Conservation (phyloP, 2,797 vertebrate genomes). For the Peromyscus melanophrys region DNA sequence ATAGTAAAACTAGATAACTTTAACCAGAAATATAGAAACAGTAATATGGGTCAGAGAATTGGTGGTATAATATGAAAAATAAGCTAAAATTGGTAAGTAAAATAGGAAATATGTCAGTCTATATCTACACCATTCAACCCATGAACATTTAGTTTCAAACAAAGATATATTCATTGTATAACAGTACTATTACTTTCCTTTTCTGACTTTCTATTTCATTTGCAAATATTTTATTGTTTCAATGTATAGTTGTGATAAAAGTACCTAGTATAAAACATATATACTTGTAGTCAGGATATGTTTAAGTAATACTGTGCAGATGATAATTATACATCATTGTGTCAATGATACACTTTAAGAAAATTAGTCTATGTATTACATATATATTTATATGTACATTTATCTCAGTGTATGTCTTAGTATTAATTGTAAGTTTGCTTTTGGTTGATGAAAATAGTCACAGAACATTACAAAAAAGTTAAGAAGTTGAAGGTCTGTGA, state of each 20-base stretch:
- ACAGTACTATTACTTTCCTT: not conserved
- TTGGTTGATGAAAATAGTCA: not conserved
- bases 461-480: not conserved
- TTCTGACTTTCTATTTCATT: constrained; percentile 45
- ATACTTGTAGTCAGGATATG: not conserved
- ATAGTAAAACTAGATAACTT: not conserved
- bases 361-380: not conserved
- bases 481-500: not conserved
- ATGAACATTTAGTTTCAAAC: constrained; percentile 4
- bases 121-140: not conserved
- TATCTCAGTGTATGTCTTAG: not conserved
- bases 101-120: not conserved
- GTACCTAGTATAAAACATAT: not conserved
- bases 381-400: not conserved
- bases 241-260: constrained; percentile 23
- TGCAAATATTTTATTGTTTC: constrained; percentile 32
- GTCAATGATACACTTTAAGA: not conserved
- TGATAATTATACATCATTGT: not conserved
- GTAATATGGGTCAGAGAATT: not conserved
- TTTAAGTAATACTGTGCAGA: constrained; percentile 24
- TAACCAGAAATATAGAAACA: not conserved
- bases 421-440: not conserved
- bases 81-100: not conserved
- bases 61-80: not conserved
- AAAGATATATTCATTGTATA: constrained; percentile 5